Percentiles rank a stretch among this genome's conserved stretches.
These are phyloP conservation scores for Macquaria australasica DNA, from an alignment of 2,113 vertebrate species.

Conservation along the genomic window DNA sequence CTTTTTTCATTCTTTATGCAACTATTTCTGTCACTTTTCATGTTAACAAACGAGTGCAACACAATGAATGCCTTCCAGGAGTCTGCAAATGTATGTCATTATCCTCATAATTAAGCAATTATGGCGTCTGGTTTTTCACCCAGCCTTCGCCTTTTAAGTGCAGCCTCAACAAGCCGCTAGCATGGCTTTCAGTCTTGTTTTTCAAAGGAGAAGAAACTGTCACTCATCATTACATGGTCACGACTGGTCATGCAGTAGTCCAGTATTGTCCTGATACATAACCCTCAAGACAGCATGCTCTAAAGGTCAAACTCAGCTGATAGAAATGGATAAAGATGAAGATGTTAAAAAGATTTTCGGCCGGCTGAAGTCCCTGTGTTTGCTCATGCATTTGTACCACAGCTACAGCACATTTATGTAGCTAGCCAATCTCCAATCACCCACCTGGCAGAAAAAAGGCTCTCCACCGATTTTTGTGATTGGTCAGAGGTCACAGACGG, in stretches of 20 bases:
- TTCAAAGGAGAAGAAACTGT: conserved; percentile 1
- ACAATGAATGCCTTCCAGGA: not conserved
- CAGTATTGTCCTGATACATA: not conserved
- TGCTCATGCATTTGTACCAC: not conserved
- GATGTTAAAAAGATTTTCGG: not conserved
- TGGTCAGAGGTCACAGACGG: conserved; percentile 87
- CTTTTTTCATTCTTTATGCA: too few species aligned
- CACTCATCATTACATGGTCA: not conserved
- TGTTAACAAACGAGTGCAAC: not conserved
- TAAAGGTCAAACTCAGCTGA: conserved; percentile 12
- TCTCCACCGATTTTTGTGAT: conserved; percentile 89
- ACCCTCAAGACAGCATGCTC: not conserved
- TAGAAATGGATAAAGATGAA: conserved; percentile 1
- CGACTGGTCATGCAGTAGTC: not conserved
- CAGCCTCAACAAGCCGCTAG: not conserved
- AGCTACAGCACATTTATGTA: not conserved
- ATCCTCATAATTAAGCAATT: not conserved
- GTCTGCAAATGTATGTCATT: not conserved
- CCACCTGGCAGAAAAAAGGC: conserved; percentile 91
- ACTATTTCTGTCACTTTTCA: too few species aligned
- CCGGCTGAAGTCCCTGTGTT: not conserved
- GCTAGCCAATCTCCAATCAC: conserved; percentile 36
- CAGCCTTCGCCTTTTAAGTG: not conserved
- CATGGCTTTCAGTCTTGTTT: not conserved
- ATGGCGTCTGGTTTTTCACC: not conserved